Percentiles rank a stretch among this genome's conserved stretches.
phyloP scores from a whole-genome alignment of 2,797 vertebrate genomes.

The Catharus ustulatus region DNA sequence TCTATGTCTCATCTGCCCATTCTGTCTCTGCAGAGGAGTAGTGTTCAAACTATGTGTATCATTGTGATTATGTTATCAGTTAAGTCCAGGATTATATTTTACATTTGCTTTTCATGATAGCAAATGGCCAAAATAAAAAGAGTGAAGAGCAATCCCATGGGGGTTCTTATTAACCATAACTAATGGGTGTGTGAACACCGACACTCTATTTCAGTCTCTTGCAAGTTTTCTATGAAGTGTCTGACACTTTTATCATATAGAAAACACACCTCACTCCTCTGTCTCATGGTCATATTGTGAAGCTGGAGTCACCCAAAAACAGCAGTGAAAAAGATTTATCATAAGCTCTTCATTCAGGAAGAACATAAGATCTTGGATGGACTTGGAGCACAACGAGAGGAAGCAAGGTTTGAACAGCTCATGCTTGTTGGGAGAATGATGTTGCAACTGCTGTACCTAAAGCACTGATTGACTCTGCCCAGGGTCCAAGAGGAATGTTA shows the following conservation, averaged over 20 bases:
- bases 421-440: neutral
- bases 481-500: neutral
- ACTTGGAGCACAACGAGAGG: neutral
- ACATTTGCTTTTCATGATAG: neutral
- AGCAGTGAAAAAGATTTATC: neutral
- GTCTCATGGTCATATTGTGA: neutral
- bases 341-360: neutral
- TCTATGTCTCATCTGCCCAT: neutral
- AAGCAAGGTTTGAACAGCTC: neutral
- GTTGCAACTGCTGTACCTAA: neutral
- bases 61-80: neutral
- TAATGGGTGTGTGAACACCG: fast-evolving
- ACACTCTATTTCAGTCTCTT: neutral
- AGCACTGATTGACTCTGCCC: neutral
- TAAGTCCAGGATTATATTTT: neutral
- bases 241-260: neutral
- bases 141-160: neutral
- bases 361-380: neutral
- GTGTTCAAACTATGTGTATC: neutral
- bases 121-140: neutral
- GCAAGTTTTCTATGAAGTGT: neutral
- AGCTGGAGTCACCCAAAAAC: neutral
- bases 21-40: neutral
- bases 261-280: neutral
- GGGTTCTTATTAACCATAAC: neutral